Base-by-base conservation (phyloP, 2,113 vertebrate genomes). In the Chamaea fasciata region DNA sequence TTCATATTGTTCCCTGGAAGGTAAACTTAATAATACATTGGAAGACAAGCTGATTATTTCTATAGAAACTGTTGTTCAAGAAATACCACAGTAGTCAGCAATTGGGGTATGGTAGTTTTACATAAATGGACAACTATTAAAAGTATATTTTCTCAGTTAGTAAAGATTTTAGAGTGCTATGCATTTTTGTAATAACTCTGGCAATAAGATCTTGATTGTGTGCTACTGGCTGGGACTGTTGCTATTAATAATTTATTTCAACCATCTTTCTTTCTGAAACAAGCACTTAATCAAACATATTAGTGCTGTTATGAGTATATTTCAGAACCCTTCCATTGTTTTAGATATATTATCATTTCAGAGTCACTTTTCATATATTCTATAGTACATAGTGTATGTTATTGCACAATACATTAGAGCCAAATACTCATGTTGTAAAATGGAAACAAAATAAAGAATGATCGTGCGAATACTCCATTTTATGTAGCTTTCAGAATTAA, bases 381-480 rank as follows among this genome's bases (percentile, higher is more conserved):
- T 22, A 9, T 42, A 26, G 8, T 56, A 41, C 14, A 41, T 13
- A 41, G 41, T 41, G 41, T 41, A 46, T 30, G 1, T 37, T 60
- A 42, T 81, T 60, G 42, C 9, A 56, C 6, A 42, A 33, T n/a
- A 39, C 52, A 35, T 23, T 78, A 73, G 42, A 81, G 33, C 1
- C 3, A 7, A 90, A 56, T 50, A 12, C 5, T 73, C 27, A 6
- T 35, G 37, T 30, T 73, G 7, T 31, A 56, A 69, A 81, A 74
- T 13, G 4, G 50, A 81, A 30, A 77, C 5, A 42, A 91, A 77
- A 64, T 73, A 30, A 52, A 26, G 41, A 69, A 39, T 44, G n/a
- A 64, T 23, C 0, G 0, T 20, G 22, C n/a, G 14, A 67, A 55
- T 35, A 17, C 6, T 71, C 3, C 9, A 30, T 60, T 91, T 82